Evolutionary conservation across 2,888 invertebrate genomes (phyloP), one percentile per base, ranked within the genome.

Genomic region (Priapulus caudatus): DNA sequence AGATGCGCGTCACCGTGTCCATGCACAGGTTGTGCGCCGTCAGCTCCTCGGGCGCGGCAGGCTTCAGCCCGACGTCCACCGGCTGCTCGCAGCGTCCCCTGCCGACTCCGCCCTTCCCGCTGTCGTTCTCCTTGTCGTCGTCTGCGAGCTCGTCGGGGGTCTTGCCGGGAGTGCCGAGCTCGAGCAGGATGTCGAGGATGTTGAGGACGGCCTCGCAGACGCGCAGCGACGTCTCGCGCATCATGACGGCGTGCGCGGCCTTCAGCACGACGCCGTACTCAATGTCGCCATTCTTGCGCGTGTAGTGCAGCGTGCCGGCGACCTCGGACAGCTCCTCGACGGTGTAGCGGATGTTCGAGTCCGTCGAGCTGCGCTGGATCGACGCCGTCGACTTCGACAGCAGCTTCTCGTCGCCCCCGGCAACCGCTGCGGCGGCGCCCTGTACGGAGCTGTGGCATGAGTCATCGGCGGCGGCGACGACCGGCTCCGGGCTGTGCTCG

Each of bases 161-260:
- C 19, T 18, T n/a, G 23, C 15, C 52, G 23, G 73, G 61, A 0
- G 91, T 83, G 0, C 88, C 89, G 70, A 93, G 81, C 64, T 93
- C 90, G 73, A 97, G 80, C 1, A 98, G 72, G 0, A 91, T 79
- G 66, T 95, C 93, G 3, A 93, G 80, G 51, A 97, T 77, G 69
- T 92, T 93, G 18, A 98, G 73, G 64, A 93, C 85, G 1, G 88
- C 86, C 72, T 95, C 93, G 70, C 92, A 84, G 2, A 97, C 87
- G 20, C 92, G 78, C 20, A 90, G 74, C 0, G 89, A 88, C 63
- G 81, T 81, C 65, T 93, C 91, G 67, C 90, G 81, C 58, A 88
- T 79, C 1, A 88, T 82, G 5, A 90, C 83, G 53, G 84, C 81
- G 67, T 90, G 89, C 0, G 91, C 81, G 4, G 89, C 91, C 82